Conservation (phyloP, 2,113 vertebrate species). For the Pygoscelis antarcticus region DNA sequence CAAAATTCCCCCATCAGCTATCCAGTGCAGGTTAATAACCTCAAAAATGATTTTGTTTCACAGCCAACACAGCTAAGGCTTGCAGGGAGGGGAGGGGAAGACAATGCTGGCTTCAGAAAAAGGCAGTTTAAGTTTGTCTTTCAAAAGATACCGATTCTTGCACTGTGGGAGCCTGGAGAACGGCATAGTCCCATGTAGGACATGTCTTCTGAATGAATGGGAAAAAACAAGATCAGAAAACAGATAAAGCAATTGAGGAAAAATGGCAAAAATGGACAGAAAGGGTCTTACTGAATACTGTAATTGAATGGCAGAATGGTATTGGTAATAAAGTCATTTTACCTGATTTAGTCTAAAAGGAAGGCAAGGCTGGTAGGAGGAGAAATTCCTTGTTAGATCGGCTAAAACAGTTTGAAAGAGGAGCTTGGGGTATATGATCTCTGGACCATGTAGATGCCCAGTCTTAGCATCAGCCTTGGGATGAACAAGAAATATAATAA, state of each 20-base stretch:
- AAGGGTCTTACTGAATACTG: not conserved
- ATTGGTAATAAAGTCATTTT: not conserved
- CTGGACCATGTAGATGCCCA: fast-evolving
- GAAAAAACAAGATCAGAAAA: not conserved
- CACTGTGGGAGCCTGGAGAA: not conserved
- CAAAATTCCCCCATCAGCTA: not conserved
- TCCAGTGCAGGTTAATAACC: not conserved
- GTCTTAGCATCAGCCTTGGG: not conserved
- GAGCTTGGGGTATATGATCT: not conserved
- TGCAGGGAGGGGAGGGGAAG: not conserved
- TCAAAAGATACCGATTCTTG: not conserved
- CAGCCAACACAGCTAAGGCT: not conserved
- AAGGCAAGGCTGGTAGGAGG: not conserved
- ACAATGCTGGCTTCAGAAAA: not conserved
- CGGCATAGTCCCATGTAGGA: not conserved
- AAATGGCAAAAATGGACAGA: not conserved
- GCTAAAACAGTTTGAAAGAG: not conserved
- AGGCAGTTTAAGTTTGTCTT: not conserved
- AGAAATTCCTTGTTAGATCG: not conserved
- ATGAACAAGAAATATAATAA: not conserved
- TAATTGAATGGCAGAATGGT: not conserved
- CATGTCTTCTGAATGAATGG: not conserved
- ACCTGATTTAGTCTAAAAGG: not conserved
- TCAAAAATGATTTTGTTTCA: not conserved
- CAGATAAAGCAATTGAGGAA: not conserved